phyloP scores from a whole-genome alignment of 64 coral and sea anemone genomes.

The Stichodactyla mertensii region DNA sequence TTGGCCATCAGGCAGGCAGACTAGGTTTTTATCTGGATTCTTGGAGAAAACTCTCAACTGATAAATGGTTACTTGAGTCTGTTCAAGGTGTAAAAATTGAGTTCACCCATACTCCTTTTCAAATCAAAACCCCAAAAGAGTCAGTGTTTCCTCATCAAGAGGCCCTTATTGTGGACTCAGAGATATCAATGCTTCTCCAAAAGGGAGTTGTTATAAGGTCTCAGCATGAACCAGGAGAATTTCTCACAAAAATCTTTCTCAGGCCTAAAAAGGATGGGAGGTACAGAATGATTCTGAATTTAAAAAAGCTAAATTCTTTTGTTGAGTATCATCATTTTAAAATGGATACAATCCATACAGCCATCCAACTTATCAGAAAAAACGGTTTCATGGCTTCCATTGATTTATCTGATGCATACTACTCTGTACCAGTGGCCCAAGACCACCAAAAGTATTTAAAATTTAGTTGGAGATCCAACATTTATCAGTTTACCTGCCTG shows the following conservation, averaged over 20 bases:
- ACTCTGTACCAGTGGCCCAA: constrained; percentile 20
- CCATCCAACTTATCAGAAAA: constrained; percentile 10
- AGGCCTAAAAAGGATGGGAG: constrained; percentile 13
- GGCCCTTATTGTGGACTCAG: not conserved
- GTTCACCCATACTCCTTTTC: not conserved
- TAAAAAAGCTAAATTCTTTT: constrained; percentile 24
- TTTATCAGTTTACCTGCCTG: constrained; percentile 55
- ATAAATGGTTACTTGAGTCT: not conserved
- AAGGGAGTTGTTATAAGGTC: constrained; percentile 14
- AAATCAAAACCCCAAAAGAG: not conserved
- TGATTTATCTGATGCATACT: constrained; percentile 28
- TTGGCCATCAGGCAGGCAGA: constrained; percentile 13
- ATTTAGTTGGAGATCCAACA: constrained; percentile 32
- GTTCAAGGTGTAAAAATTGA: constrained; percentile 23
- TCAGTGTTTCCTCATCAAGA: not conserved
- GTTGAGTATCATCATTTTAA: constrained; percentile 39
- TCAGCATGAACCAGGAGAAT: constrained; percentile 40
- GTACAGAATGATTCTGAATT: constrained; percentile 29
- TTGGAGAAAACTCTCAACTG: constrained; percentile 6
- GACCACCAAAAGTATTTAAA: constrained; percentile 37
- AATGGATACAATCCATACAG: constrained; percentile 25
- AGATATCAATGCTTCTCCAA: not conserved
- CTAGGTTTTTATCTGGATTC: not conserved
- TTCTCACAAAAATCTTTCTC: constrained; percentile 27
- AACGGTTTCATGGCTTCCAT: constrained; percentile 29